Percentiles rank a stretch among this genome's conserved stretches.
These are phyloP conservation scores for Cryptomyrus ogoouensis DNA, from an alignment of 2,113 vertebrate species.

Conservation along the genomic window DNA sequence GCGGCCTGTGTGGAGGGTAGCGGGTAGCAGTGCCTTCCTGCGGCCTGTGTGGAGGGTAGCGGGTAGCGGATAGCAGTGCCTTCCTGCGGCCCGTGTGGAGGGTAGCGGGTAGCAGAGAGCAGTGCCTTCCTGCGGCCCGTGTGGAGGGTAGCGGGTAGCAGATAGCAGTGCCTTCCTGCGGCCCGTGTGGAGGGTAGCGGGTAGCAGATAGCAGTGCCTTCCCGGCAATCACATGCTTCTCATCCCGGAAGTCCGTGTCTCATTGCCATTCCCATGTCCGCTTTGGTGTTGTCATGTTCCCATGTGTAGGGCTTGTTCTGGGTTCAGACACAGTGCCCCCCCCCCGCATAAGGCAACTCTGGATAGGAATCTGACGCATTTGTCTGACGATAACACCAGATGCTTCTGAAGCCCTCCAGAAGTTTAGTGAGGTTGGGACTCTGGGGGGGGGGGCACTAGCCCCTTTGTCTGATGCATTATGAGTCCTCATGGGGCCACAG, in stretches of 20 bases:
- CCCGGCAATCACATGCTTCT: neutral
- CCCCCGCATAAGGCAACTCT: neutral
- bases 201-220: neutral
- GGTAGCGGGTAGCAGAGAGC: neutral
- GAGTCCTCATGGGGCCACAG: neutral
- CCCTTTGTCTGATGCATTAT: conserved; percentile 30
- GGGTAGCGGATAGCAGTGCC: neutral
- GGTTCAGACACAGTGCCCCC: neutral
- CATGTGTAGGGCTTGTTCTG: neutral
- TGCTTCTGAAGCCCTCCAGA: conserved; percentile 21
- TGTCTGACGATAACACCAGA: conserved; percentile 25
- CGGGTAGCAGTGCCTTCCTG: neutral
- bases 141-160: neutral
- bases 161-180: too few species aligned
- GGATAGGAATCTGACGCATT: neutral
- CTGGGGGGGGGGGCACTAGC: conserved; percentile 27
- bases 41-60: too few species aligned
- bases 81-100: neutral
- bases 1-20: too few species aligned
- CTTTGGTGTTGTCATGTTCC: neutral
- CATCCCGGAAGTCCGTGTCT: neutral
- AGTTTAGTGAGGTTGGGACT: conserved; percentile 16
- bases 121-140: neutral
- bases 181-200: too few species aligned
- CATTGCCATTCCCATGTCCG: neutral